These are phyloP conservation scores for Paedocypris micromegethes DNA, from an alignment of 2,797 vertebrate genomes.

Conservation along the genomic window DNA sequence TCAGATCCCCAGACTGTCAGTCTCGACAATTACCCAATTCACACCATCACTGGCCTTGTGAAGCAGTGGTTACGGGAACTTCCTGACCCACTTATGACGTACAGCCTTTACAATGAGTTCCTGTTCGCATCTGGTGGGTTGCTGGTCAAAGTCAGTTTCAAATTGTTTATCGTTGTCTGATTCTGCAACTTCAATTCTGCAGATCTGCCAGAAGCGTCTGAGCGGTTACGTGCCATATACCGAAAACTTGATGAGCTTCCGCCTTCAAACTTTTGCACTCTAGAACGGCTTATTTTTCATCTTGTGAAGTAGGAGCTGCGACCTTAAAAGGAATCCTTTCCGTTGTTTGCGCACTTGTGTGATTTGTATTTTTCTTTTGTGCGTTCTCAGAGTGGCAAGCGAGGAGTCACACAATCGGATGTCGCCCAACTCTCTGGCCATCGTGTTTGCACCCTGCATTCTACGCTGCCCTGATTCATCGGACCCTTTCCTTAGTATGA, in stretches of 20 bases:
- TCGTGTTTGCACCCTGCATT: conserved; percentile 93
- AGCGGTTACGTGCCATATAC: conserved; percentile 84
- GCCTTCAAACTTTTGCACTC: conserved; percentile 76
- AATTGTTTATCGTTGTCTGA: background rate
- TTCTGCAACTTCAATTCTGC: background rate
- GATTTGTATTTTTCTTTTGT: conserved; percentile 12
- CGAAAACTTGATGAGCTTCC: conserved; percentile 86
- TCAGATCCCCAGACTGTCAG: conserved; percentile 71
- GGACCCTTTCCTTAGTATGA: conserved; percentile 89
- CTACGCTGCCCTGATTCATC: conserved; percentile 79
- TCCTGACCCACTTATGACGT: conserved; percentile 93
- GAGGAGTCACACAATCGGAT: conserved; percentile 90
- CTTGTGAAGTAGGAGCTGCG: conserved; percentile 79
- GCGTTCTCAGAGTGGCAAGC: conserved; percentile 77
- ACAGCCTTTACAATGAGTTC: conserved; percentile 85
- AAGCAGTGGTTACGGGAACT: conserved; percentile 94
- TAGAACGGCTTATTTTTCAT: conserved; percentile 93
- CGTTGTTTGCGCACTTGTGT: conserved; percentile 3
- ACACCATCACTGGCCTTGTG: conserved; percentile 87
- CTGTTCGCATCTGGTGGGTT: conserved; percentile 83
- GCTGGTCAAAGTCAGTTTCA: background rate
- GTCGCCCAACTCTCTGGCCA: conserved; percentile 84
- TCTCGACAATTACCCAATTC: conserved; percentile 89
- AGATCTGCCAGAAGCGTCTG: conserved; percentile 86
- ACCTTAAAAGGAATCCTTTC: background rate